Conservation (phyloP, 35 echinoderm and acorn worm species). For the Apostichopus californicus region DNA sequence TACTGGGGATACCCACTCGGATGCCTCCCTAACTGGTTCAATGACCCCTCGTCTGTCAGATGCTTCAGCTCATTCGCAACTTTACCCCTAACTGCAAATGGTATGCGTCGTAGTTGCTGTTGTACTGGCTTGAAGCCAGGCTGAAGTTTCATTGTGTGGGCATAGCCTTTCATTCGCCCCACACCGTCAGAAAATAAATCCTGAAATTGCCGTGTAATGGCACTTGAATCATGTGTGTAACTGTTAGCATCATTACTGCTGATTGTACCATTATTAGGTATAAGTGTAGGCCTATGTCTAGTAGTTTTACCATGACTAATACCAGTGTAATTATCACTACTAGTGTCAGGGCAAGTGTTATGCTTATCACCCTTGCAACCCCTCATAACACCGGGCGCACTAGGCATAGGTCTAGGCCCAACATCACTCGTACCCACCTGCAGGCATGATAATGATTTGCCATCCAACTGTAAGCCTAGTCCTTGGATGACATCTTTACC, state of each 20-base stretch:
- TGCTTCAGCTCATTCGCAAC: conserved; percentile 40
- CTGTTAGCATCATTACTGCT: neutral
- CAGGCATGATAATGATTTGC: neutral
- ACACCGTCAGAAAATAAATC: conserved; percentile 7
- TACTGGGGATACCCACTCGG: conserved; percentile 67
- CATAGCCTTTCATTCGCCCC: neutral
- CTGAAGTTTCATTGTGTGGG: conserved; percentile 50
- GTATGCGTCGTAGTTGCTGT: conserved; percentile 58
- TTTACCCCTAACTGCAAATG: conserved; percentile 62
- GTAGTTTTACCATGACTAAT: neutral
- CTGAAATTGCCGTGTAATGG: neutral
- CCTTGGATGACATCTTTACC: conserved; percentile 38
- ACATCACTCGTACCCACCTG: too few species aligned
- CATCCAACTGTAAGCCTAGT: neutral
- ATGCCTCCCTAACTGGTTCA: conserved; percentile 49
- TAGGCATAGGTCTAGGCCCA: too few species aligned
- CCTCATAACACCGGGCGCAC: too few species aligned
- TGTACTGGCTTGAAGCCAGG: conserved; percentile 51
- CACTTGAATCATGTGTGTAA: neutral
- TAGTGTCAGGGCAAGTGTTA: neutral
- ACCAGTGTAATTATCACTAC: too few species aligned
- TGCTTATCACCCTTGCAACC: too few species aligned
- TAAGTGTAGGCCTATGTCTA: neutral
- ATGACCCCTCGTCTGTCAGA: conserved; percentile 49
- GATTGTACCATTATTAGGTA: neutral